Evolutionary conservation across 2,888 invertebrate genomes (phyloP), one percentile per base, ranked within the genome.

Genomic region (Sceliomorpha sp.): DNA sequence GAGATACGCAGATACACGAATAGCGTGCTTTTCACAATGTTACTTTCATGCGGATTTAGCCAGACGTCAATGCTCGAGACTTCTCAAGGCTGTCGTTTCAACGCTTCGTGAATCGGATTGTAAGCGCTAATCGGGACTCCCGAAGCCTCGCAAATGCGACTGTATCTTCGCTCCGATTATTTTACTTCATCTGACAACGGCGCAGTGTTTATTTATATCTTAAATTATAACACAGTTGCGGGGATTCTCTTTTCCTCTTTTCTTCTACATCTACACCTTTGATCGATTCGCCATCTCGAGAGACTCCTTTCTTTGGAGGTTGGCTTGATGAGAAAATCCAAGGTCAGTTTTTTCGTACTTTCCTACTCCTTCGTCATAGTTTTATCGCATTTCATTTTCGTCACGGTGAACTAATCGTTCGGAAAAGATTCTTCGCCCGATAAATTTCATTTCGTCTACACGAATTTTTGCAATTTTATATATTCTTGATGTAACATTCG

Each of bases 81-180:
- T 58, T 32, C 31, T 62, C 56, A 55, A 53, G 50, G 58, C 51
- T 58, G 58, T 58, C 34, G 9, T 53, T 55, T 63, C 34, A 55
- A 12, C 47, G 37, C 53, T 42, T 34, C 15, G 39, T 27, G 27
- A 63, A 63, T 63, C 55, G 34, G 55, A 55, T 63, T 48, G 50
- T 29, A n/a, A 40, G 10, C 34, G 42, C 34, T 53, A 55, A 47
- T 55, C 62, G 62, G 39, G 32, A 39, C 47, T 39, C 14, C 24
- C 27, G 47, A 62, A 62, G 53, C 26, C 48, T 48, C 26, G 10
- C 24, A 40, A 63, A 36, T 55, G 40, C 53, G 40, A 40, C 36
- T 34, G 48, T 55, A 63, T 63, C 63, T 32, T 20, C 27, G 48
- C 42, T 47, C 48, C 26, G 37, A 24, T 50, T 39, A 26, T 15